Conservation (phyloP, 2,797 vertebrate species). For the Propithecus perrieri region DNA sequence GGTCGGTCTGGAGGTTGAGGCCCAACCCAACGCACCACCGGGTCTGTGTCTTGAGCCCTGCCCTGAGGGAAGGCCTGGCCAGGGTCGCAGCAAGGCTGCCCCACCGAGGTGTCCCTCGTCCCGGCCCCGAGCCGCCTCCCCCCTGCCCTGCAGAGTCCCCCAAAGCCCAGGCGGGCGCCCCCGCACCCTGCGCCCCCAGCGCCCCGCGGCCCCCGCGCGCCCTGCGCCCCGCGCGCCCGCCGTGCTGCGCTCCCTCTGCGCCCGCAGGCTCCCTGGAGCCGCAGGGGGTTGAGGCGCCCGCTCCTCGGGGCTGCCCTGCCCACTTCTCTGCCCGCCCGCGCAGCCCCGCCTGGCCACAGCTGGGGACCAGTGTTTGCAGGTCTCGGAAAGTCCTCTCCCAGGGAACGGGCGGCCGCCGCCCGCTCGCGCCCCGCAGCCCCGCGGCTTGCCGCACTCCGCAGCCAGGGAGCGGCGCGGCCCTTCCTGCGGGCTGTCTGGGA, state of each 20-base stretch:
- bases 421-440: neutral
- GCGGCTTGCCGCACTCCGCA: neutral
- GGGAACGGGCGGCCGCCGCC: conserved; percentile 48
- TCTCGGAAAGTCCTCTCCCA: conserved; percentile 67
- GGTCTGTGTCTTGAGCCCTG: neutral
- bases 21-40: neutral
- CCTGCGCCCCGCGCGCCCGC: rapidly evolving
- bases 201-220: too few relatives aligned
- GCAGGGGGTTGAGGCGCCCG: rapidly evolving
- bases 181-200: too few relatives aligned
- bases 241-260: too few relatives aligned
- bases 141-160: neutral
- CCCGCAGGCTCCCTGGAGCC: too few relatives aligned
- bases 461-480: neutral
- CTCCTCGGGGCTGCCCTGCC: neutral
- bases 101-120: too few relatives aligned
- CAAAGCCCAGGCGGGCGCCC: neutral
- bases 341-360: neutral
- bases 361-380: conserved; percentile 73
- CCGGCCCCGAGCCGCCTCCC: too few relatives aligned
- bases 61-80: neutral
- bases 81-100: neutral
- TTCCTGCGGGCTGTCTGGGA: neutral
- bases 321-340: neutral
- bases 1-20: rapidly evolving